Base-by-base conservation (phyloP, 1,140 invertebrate genomes). In the Mylabris phalerata region DNA sequence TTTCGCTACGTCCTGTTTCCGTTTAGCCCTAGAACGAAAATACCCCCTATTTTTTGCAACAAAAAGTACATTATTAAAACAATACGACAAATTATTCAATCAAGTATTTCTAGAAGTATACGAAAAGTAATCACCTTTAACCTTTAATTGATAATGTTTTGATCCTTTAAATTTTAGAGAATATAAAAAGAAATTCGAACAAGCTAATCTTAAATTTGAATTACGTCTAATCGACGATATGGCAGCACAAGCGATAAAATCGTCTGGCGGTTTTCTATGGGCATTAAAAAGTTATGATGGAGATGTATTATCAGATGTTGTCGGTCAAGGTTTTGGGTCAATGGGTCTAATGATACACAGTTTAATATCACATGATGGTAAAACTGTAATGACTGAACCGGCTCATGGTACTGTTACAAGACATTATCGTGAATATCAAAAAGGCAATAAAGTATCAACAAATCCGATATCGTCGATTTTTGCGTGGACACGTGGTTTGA, bases 381-480 rank as follows among this genome's bases (percentile, higher is more conserved):
- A 92, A 70, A 98, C 94, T 4, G 86, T 98, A 0, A 93, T 98
- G 75, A 88, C 95, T 4, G 95, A 98, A 78, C 95, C 95, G 40
- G 95, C 95, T 54, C 95, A 98, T 77, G 95, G 95, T 38, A 98
- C 94, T 1, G 93, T 98, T 0, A 97, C 94, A 0, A 82, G 94
- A 62, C 95, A 98, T 73, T 98, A 87, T 74, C 80, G 93, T 39
- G 50, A 92, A 71, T 85, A 96, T 73, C 92, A 97, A 70, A 87
- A 94, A 78, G 93, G 92, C 42, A 92, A 95, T 74, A 92, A 95
- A 77, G 97, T 93, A 2, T 96, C 93, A 2, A 97, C 94, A 11
- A 98, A 97, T 76, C 90, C 94, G 0, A 95, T 97, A 69, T 92
- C 95, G n/a, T 97, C 93, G 1, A 98, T 98, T 63, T 98, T 96